Conservation (phyloP, 2,113 vertebrate species). For the Otolemur garnettii region DNA sequence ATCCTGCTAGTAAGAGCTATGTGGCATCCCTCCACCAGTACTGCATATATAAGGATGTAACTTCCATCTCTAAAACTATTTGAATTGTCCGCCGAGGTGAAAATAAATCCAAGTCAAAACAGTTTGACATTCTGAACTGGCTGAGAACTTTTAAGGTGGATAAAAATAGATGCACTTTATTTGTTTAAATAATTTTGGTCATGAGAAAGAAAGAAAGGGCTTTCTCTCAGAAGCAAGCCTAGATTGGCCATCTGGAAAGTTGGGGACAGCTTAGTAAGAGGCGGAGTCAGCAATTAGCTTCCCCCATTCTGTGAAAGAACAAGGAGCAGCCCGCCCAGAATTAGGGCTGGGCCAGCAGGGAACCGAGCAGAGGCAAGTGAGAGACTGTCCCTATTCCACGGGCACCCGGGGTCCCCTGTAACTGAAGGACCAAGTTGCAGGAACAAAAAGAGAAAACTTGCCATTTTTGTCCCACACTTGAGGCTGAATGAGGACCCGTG, state of each 20-base stretch:
- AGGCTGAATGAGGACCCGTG: background rate
- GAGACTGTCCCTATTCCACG: background rate
- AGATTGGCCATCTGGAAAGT: background rate
- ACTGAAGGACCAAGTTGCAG: background rate
- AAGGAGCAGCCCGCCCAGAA: background rate
- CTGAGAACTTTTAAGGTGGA: background rate
- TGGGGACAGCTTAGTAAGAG: background rate
- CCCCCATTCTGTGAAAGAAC: background rate
- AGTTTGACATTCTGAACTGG: background rate
- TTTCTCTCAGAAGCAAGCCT: background rate
- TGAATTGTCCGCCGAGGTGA: background rate
- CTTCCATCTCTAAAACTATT: background rate
- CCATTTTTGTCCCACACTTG: background rate
- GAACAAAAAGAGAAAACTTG: background rate
- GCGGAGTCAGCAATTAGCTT: background rate
- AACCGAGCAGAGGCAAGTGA: background rate
- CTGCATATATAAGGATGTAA: background rate
- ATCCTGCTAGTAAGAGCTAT: background rate
- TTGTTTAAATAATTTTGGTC: background rate
- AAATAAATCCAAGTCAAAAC: background rate
- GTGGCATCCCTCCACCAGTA: background rate
- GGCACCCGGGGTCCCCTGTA: background rate
- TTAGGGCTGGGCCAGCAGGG: rapidly evolving
- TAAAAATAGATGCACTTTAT: background rate
- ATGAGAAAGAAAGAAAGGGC: background rate